A percentile compares a stretch with the other conserved stretches of the same genome.
Evolutionary conservation across 2,888 invertebrate genomes (phyloP).

Genomic region (Sarcophaga rosellei): DNA sequence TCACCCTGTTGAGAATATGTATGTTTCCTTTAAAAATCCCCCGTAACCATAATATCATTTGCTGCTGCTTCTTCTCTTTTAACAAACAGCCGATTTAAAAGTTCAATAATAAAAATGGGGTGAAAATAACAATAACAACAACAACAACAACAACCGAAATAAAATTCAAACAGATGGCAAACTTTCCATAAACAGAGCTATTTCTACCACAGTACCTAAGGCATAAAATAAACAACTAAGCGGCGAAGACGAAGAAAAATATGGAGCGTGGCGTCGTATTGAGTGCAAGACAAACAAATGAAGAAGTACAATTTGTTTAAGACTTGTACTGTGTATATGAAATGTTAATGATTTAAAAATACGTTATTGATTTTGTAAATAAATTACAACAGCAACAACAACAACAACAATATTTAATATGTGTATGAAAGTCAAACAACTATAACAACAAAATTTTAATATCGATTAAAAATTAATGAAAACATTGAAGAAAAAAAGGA

Average conservation of each 20-base stretch:
- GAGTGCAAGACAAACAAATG: background rate
- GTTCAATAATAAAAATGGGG: too few species aligned
- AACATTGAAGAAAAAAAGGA: slow-evolving; percentile 3
- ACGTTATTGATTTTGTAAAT: slow-evolving; percentile 42
- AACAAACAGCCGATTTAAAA: too few species aligned
- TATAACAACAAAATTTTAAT: background rate
- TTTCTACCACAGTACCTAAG: background rate
- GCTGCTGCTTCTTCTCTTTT: too few species aligned
- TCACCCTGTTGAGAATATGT: too few species aligned
- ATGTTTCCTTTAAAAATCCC: too few species aligned
- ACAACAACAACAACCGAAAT: background rate
- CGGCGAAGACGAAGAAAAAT: too few species aligned
- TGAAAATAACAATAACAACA: background rate
- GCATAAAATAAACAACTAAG: too few species aligned
- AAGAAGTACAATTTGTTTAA: background rate
- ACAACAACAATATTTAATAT: background rate
- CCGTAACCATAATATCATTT: too few species aligned
- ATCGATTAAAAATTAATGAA: background rate
- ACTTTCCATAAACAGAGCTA: slow-evolving; percentile 32
- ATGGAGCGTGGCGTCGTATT: background rate
- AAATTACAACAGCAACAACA: background rate
- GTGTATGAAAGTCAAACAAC: background rate
- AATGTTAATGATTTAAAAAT: slow-evolving; percentile 33
- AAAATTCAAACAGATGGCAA: slow-evolving; percentile 31
- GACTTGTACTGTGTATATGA: background rate